Evolutionary conservation across 2,888 invertebrate genomes (phyloP), one percentile per base, ranked within the genome.

Genomic region (Lasioglossum oenotherae): DNA sequence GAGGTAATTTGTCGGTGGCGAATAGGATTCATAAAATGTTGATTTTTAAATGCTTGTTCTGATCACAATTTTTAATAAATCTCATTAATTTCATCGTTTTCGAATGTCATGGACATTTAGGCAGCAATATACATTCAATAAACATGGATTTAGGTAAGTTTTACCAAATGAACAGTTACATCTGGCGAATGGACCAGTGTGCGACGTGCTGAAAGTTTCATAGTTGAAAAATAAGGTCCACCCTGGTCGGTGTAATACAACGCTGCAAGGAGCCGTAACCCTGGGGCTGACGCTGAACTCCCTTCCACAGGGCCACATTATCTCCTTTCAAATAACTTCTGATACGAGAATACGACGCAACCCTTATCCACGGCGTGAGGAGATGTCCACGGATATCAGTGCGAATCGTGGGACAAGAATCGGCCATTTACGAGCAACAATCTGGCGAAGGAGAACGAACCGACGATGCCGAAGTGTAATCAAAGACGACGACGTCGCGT

Each of bases 271-370:
- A 23, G 14, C 27, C n/a, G 53, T 67, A 79, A 81, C 79, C 76
- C 79, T 57, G 10, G 5, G 46, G 35, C 27, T 64, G 74, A n/a
- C 67, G 80, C 78, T 73, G 16, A 60, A 23, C 27, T 35, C 64
- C 38, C 44, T 77, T 74, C 8, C 67, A 23, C 76, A 49, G 41
- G 41, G 23, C 74, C 72, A 19, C 16, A 35, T 76, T 84, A 86
- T 87, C 81, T 84, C 35, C 78, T 73, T 80, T 57, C 79, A 79
- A 84, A 87, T 85, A 88, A 87, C 64, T 84, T 74, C 74, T 74
- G 79, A 82, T 88, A 84, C 73, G 46, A 71, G 77, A 46, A 64
- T 74, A 44, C 76, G 16, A 19, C 71, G 74, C 69, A 53, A 80
- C 71, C 76, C 78, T 72, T 76, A 31, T 80, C 60, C 82, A 86